phyloP scores from a whole-genome alignment of 2,888 invertebrate species.

The Ichneumon xanthorius region DNA sequence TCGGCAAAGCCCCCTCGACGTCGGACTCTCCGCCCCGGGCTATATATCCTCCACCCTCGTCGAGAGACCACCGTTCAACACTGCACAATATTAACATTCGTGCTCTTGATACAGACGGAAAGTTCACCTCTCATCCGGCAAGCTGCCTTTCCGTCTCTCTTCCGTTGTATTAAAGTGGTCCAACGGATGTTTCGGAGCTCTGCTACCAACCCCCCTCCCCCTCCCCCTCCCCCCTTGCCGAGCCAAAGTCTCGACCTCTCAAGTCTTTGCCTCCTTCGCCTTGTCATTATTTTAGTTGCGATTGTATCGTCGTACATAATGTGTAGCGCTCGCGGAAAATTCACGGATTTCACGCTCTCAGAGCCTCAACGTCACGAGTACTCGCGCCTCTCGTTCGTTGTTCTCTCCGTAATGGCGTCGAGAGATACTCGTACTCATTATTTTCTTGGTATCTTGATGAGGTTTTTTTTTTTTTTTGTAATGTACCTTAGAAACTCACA shows the following conservation, averaged over 20 bases:
- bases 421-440: not conserved
- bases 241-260: too few relatives aligned
- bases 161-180: slow-evolving; percentile 51
- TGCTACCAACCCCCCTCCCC: not conserved
- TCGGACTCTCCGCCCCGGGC: slow-evolving; percentile 27
- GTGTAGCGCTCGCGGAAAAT: not conserved
- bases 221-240: too few relatives aligned
- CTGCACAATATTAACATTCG: slow-evolving; percentile 78
- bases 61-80: slow-evolving; percentile 65
- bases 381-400: not conserved
- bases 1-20: slow-evolving; percentile 51
- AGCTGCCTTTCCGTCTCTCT: not conserved
- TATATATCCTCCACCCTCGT: slow-evolving; percentile 39
- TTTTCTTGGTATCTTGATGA: not conserved
- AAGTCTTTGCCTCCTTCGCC: too few relatives aligned
- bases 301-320: too few relatives aligned
- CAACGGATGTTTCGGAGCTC: slow-evolving; percentile 43
- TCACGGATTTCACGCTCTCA: not conserved
- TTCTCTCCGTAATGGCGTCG: too few relatives aligned
- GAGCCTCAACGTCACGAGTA: not conserved
- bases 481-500: too few relatives aligned
- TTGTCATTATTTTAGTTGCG: too few relatives aligned
- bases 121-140: slow-evolving; percentile 63
- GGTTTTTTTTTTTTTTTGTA: too few relatives aligned
- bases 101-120: slow-evolving; percentile 74